These are phyloP conservation scores for Stegostoma tigrinum DNA, from an alignment of 2,113 vertebrate species.

Conservation along the genomic window DNA sequence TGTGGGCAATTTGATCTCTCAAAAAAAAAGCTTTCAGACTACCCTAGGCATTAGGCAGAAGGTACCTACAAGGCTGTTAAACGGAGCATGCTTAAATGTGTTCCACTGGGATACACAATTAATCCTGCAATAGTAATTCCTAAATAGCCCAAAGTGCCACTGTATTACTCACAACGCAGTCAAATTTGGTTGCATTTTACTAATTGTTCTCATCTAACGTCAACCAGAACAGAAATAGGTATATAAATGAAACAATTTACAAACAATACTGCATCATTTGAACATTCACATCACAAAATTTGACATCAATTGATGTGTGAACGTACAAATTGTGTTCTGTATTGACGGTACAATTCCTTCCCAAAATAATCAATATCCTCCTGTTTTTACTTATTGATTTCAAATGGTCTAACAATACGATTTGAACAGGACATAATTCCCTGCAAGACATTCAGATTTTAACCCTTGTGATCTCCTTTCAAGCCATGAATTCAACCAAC, in stretches of 20 bases:
- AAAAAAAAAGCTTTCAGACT: not conserved
- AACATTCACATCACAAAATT: not conserved
- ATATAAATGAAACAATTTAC: not conserved
- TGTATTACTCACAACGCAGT: not conserved
- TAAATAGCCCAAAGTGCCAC: not conserved
- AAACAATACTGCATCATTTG: not conserved
- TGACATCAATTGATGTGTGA: not conserved
- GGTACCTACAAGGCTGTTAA: slow-evolving; percentile 3
- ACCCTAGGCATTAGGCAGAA: slow-evolving; percentile 2
- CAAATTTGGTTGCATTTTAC: not conserved
- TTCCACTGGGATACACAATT: slow-evolving; percentile 23
- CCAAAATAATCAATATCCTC: not conserved
- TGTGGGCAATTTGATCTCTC: not conserved
- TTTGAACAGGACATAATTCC: not conserved
- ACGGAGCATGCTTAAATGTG: not conserved
- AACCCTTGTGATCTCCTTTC: not conserved
- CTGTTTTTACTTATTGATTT: not conserved
- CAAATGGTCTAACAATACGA: not conserved
- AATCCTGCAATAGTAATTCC: not conserved
- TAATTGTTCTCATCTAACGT: not conserved
- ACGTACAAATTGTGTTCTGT: not conserved
- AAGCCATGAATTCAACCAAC: not conserved
- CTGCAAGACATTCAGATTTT: slow-evolving; percentile 4
- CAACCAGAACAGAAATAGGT: not conserved
- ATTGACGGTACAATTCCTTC: not conserved